Evolutionary conservation across 1,140 invertebrate genomes (phyloP), one percentile per base, ranked within the genome.

Genomic region (Linepithema humile): DNA sequence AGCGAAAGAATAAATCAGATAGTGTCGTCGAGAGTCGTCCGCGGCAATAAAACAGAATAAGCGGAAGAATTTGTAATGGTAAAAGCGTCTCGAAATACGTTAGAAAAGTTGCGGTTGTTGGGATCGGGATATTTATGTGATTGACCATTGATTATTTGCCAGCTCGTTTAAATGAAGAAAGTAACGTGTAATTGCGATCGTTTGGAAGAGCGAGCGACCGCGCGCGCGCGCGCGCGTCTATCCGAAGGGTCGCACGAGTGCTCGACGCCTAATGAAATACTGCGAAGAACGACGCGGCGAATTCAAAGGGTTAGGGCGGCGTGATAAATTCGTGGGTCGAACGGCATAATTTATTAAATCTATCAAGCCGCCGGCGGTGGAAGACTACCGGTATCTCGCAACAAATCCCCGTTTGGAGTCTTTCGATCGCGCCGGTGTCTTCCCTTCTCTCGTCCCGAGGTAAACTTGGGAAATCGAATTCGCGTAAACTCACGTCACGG

Each of bases 271-370:
- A 92, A 91, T 91, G 90, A 92, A 92, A 91, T 91, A 91, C 87
- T 90, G 85, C 80, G 69, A 89, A 88, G 89, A 90, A 90, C 84
- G 85, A 29, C 75, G 62, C 85, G 80, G 86, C 82, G 87, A 85
- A 87, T 85, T 84, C 82, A 80, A 82, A 84, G 82, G 75, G 70
- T 82, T 64, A 73, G 90, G 91, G 90, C 82, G 72, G 87, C 88
- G 91, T 92, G 92, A 92, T 93, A 92, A 92, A 92, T 93, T 90
- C 85, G 88, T 60, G 88, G 90, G 88, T 90, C 88, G 91, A 90
- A 85, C 84, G 88, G 88, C 85, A 90, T 93, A 92, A 93, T 93
- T 92, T 93, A 93, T 92, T 91, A 91, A 91, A 92, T 92, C 91
- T 90, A 93, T 92, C 91, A 92, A 90, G 89, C 85, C 83, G 70